Conservation (phyloP, 2,888 invertebrate species). For the Tiliacea aurago region DNA sequence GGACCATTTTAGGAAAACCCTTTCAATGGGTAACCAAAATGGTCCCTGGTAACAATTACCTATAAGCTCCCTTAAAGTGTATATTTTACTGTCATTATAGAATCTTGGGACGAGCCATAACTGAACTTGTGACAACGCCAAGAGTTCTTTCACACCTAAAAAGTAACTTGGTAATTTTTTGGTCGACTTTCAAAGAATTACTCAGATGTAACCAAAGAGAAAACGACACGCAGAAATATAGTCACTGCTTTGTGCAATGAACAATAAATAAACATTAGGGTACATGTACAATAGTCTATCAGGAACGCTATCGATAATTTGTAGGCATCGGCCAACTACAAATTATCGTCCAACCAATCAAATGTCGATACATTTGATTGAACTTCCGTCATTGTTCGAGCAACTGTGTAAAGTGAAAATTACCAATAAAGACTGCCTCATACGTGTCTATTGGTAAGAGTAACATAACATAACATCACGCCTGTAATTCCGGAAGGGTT, state of each 20-base stretch:
- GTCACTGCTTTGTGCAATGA: background rate
- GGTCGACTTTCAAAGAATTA: background rate
- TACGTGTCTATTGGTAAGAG: background rate
- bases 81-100: constrained; percentile 8
- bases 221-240: constrained; percentile 19
- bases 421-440: constrained; percentile 8
- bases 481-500: no score
- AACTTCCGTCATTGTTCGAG: constrained; percentile 33
- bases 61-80: background rate
- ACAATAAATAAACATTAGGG: constrained; percentile 42
- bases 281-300: constrained; percentile 19
- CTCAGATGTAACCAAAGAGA: background rate
- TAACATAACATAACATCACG: background rate
- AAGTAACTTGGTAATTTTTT: constrained; percentile 10
- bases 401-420: constrained; percentile 24
- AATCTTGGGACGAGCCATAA: constrained; percentile 15
- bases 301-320: constrained; percentile 50
- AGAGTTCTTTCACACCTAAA: constrained; percentile 40
- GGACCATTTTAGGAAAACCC: no score
- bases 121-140: constrained; percentile 12
- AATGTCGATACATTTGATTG: constrained; percentile 22
- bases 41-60: background rate
- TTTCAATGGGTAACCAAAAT: no score
- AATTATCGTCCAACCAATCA: background rate
- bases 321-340: constrained; percentile 15